Base-by-base conservation (phyloP, 2,888 invertebrate species). In the Hartigia nigra region DNA sequence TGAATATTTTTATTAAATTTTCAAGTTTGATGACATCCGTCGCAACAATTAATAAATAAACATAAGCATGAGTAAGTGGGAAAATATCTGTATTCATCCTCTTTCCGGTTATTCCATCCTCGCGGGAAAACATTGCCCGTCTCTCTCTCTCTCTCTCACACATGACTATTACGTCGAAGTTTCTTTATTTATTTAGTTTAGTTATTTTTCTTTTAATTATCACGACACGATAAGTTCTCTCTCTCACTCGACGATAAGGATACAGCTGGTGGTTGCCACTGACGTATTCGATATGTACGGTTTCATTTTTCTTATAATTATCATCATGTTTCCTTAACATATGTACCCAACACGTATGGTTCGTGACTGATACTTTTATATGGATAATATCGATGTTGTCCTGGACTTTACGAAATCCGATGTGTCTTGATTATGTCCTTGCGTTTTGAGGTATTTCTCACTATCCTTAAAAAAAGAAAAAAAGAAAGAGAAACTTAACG, bases 1-100 rank as follows among this genome's bases (percentile, higher is more conserved):
- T 91, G 91, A 91, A 91, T 91, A 91, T 91, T 91, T 91, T 91
- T 91, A 91, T 91, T 91, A 91, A 91, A 91, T 91, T 91, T 91
- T 90, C 91, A 91, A 91, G 90, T 91, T 91, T 91, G 90, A 90
- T 90, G 91, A 91, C 91, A 90, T 91, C 89, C 90, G 91, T 91
- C 91, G 88, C 88, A 90, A 91, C 88, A 91, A 91, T 90, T 90
- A 91, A 91, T 91, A 91, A 91, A 91, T 91, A 90, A 91, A 91
- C 87, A 87, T 91, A 90, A 90, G 89, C 88, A 91, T 90, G 89
- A 90, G 72, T 36, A 78, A 75, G 87, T 91, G 85, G 84, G 85
- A 88, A 85, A 84, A 76, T 39, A 23, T 35, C 36, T 75, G 72
- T 81, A 81, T 83, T 81, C 31, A 12, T 78, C 77, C 72, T 80